phyloP scores from a whole-genome alignment of 64 coral and sea anemone species.

The Montipora capricornis region DNA sequence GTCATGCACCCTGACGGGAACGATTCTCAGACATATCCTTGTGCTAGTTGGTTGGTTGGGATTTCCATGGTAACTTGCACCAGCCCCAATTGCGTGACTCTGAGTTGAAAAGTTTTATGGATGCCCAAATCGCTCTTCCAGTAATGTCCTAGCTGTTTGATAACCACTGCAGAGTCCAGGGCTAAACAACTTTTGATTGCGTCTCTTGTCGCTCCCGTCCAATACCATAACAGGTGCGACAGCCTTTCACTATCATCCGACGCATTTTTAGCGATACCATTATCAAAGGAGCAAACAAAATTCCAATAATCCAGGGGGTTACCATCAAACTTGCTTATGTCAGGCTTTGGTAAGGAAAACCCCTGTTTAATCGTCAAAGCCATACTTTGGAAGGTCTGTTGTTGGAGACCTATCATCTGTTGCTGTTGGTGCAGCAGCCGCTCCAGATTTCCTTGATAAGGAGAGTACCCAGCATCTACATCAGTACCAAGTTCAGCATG shows the following conservation, averaged over 20 bases:
- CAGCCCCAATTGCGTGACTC: conserved; percentile 32
- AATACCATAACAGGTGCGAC: conserved; percentile 63
- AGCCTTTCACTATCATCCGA: conserved; percentile 57
- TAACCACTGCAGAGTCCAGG: conserved; percentile 65
- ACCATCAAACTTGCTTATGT: conserved; percentile 51
- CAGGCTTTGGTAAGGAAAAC: conserved; percentile 48
- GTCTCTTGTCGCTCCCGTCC: conserved; percentile 39
- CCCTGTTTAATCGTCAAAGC: conserved; percentile 17
- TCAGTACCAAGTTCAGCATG: not conserved
- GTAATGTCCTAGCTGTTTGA: conserved; percentile 34
- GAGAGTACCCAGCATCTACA: not conserved
- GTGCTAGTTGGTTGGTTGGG: not conserved
- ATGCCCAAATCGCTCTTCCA: conserved; percentile 75
- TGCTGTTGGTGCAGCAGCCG: not conserved
- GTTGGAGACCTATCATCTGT: not conserved
- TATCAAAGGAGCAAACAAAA: conserved; percentile 63
- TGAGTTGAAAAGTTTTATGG: conserved; percentile 12
- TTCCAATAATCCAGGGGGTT: conserved; percentile 63
- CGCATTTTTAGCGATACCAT: conserved; percentile 28
- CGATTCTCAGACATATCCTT: conserved; percentile 27
- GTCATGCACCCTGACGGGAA: conserved; percentile 13
- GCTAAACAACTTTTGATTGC: conserved; percentile 66
- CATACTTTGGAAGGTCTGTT: not conserved
- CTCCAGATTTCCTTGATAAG: not conserved
- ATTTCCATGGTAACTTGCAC: not conserved